Base-by-base conservation (phyloP, 1,140 invertebrate genomes). In the Achroia grisella region DNA sequence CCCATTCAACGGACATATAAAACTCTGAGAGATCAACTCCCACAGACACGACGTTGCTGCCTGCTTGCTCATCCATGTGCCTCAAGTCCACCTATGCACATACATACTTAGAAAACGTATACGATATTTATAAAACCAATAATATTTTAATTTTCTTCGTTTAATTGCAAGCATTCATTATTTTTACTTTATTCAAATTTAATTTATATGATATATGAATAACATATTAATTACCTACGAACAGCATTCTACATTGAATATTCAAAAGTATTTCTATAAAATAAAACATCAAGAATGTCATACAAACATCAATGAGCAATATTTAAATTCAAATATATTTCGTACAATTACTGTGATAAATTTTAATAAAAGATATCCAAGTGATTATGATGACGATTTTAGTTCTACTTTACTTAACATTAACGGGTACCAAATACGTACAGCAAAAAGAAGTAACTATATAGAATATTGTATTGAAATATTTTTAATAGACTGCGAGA, bases 1-100 rank as follows among this genome's bases (percentile, higher is more conserved):
- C 98, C 98, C 98, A 99, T 87, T 99, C 97, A 11, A 98, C 97
- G 46, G 95, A 98, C 69, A 94, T 94, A 83, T 97, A 98, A 89
- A 97, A 98, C 84, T 97, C 95, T 34, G 93, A 94, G 58, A 98
- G 88, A 89, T 98, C 96, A 30, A 98, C 95, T 41, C 96, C 96
- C 57, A 95, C 92, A 36, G 94, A 91, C 11, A 97, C 94, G 44
- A 94, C 89, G 68, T 93, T 93, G 52, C 92, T 93, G 58, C 93
- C 93, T 49, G 91, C 90, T 37, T 92, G 88, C 82, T 97, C 94
- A 64, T 96, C 94, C 73, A 94, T 92, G 77, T 97, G 95, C 60
- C 94, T 89, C 52, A 97, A 86, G 83, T 97, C 95, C 63, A 97
- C 95, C 94, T 97, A 86, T 39, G 50, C 56, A 66, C 63, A 61